A percentile compares a stretch with the other conserved stretches of the same genome.
phyloP scores from a whole-genome alignment of 2,888 invertebrate species.

The Acronicta psi region DNA sequence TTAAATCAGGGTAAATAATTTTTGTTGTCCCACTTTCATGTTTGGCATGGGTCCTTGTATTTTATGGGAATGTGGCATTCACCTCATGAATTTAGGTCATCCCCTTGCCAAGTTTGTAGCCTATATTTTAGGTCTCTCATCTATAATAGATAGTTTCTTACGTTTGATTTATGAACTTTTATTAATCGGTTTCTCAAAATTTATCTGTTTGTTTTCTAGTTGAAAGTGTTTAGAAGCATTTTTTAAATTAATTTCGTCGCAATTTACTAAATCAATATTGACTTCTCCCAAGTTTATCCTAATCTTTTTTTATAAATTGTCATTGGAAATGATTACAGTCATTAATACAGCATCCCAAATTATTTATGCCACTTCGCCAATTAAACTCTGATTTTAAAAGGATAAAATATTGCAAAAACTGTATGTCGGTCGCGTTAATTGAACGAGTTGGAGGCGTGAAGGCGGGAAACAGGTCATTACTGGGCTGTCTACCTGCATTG shows the following conservation, averaged over 20 bases:
- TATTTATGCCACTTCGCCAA: constrained; percentile 4
- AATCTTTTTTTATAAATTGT: too few species aligned
- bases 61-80: constrained; percentile 24
- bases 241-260: too few species aligned
- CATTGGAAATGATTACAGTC: too few species aligned
- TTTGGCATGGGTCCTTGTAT: constrained; percentile 49
- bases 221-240: too few species aligned
- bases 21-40: constrained; percentile 46
- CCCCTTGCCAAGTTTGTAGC: constrained; percentile 19
- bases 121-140: constrained; percentile 13
- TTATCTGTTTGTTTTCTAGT: background rate
- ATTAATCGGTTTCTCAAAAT: background rate
- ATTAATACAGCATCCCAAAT: background rate
- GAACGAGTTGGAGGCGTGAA: constrained; percentile 40
- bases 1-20: constrained; percentile 50
- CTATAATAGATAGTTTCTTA: background rate
- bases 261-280: too few species aligned
- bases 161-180: background rate
- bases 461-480: constrained; percentile 54
- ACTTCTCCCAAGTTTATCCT: too few species aligned
- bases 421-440: constrained; percentile 32
- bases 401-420: constrained; percentile 30
- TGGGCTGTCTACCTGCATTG: constrained; percentile 49
- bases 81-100: constrained; percentile 15
- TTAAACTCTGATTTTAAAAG: constrained; percentile 20